phyloP scores from a whole-genome alignment of 1,140 invertebrate species.

The Trinorchestia longiramus region DNA sequence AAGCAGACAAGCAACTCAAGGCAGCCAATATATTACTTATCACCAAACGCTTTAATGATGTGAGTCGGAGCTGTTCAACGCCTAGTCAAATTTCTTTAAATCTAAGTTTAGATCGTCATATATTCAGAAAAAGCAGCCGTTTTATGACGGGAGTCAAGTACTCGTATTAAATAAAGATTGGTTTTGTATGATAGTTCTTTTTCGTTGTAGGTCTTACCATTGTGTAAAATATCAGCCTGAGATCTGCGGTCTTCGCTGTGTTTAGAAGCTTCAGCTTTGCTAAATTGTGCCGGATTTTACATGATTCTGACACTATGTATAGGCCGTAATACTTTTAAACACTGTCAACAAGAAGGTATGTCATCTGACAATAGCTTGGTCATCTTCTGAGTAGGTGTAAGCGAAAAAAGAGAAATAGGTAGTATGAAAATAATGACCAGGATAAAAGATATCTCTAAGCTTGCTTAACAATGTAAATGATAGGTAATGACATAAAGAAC shows the following conservation, averaged over 20 bases:
- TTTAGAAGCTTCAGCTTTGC: no score
- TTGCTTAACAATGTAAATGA: no score
- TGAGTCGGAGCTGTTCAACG: constrained; percentile 67
- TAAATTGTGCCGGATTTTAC: no score
- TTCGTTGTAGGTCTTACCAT: no score
- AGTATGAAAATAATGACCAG: no score
- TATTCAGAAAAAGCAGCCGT: neutral
- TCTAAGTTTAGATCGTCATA: no score
- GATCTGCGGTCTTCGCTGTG: neutral
- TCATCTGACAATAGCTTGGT: neutral
- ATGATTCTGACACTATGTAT: neutral
- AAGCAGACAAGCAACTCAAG: constrained; percentile 83
- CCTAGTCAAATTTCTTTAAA: neutral
- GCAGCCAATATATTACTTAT: constrained; percentile 90
- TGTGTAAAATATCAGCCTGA: neutral
- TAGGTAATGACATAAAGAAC: no score
- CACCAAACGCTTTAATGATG: constrained; percentile 92
- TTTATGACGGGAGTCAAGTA: neutral
- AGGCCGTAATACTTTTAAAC: neutral
- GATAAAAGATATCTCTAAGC: no score
- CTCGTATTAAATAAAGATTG: neutral
- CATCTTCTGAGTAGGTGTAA: no score
- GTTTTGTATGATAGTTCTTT: neutral
- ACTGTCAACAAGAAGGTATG: neutral
- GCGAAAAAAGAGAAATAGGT: no score